Evolutionary conservation across 1,140 invertebrate genomes (phyloP), one percentile per base, ranked within the genome.

Genomic region (Euborellia annulipes): DNA sequence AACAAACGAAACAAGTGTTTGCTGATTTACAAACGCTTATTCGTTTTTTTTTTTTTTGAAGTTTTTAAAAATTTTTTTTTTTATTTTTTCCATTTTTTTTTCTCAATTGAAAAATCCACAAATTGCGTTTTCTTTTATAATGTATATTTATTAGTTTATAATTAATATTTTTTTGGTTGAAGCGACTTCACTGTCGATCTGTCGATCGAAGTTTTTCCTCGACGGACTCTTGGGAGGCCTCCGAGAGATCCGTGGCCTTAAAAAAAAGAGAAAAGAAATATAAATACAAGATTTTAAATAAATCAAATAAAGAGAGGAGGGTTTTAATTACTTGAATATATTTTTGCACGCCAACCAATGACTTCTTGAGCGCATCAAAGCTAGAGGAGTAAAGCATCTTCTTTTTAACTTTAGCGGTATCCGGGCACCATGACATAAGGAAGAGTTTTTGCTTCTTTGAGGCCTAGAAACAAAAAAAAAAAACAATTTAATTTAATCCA

Each of bases 361-460:
- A 88, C 64, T 92, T 91, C 71, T 93, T 94, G 55, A 96, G 70
- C 55, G 90, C 90, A 67, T 93, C 89, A 61, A 94, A 95, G 58
- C 88, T 93, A 73, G 86, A 85, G 41, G 92, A 93, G 71, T 96
- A 96, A 74, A 96, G 82, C 91, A 96, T 96, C 81, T 96, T 96
- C 84, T 94, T 93, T 76, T 94, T 95, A 47, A 95, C 85, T 68
- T 89, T 91, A 57, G 91, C 89, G 62, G 83, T 89, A 67, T 96
- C 91, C 21, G 92, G 93, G 74, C 89, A 94, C 88, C 87, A 93
- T 58, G 85, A 89, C 88, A 94, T 92, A 61, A 94, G 74, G 72
- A 93, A 90, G 46, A 94, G 68, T 66, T 93, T 92, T 64, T 91
- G 85, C 77, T 91, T 92, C 75, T 90, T 90, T 64, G 83, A 85